Percentiles rank a stretch among this genome's conserved stretches.
Evolutionary conservation across 2,797 vertebrate genomes (phyloP).

Genomic region (Esox masquinongy): DNA sequence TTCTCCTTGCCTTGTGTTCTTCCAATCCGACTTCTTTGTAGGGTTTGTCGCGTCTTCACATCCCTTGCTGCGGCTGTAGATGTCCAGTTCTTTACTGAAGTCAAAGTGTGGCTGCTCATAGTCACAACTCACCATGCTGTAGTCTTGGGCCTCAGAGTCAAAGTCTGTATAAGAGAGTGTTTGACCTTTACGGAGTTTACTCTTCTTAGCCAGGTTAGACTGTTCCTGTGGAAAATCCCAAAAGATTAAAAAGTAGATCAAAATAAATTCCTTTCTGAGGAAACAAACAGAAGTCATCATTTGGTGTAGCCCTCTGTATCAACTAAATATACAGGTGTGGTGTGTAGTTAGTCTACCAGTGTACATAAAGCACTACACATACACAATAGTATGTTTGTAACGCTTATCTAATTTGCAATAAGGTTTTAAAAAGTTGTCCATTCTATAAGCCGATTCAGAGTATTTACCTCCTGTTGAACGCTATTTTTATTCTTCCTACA

Average conservation of each 20-base stretch:
- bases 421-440: neutral
- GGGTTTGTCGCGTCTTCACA: neutral
- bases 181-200: neutral
- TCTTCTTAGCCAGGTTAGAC: constrained; percentile 3
- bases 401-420: too few species aligned
- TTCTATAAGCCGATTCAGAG: neutral
- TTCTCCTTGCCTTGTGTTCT: neutral
- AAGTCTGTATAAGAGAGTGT: neutral
- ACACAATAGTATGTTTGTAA: too few species aligned
- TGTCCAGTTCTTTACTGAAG: constrained; percentile 6
- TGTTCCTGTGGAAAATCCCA: constrained; percentile 35
- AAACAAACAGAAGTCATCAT: too few species aligned
- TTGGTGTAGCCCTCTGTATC: too few species aligned
- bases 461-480: neutral
- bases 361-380: too few species aligned
- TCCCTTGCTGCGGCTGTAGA: neutral
- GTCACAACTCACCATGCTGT: neutral
- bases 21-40: neutral
- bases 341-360: too few species aligned
- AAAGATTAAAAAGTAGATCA: neutral
- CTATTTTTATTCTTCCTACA: constrained; percentile 29
- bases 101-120: neutral
- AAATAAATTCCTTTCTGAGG: neutral
- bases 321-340: too few species aligned
- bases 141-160: neutral